Base-by-base conservation (phyloP, 2,888 invertebrate genomes). In the Pantelozetes paolii region DNA sequence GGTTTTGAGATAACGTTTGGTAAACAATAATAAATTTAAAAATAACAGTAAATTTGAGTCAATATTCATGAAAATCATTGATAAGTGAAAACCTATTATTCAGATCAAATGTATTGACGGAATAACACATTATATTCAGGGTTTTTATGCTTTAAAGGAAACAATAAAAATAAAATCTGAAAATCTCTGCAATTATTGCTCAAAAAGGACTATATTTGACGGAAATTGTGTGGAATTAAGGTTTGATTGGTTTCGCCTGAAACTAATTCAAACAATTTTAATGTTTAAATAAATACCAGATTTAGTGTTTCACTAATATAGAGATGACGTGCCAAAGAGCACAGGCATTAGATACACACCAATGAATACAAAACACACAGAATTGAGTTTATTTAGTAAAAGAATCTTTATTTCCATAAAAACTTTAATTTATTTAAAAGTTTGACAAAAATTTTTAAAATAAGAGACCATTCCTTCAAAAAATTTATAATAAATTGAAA, bases 241-340 rank as follows among this genome's bases (percentile, higher is more conserved):
- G 8, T 5, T 23, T 28, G 30, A 59, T 20, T 62, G 13, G 26
- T 28, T 18, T n/a, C 8, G 28, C 11, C 62, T 18, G 32, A 28
- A 28, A 62, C 62, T 32, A 62, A 32, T 62, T 62, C 62, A 62
- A 30, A 62, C 62, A 59, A 59, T 50, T 50, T 15, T 67, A 67
- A 67, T 67, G 67, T 67, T 67, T 67, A 67, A 42, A 36, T 67
- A 67, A 67, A 67, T 23, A 42, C 42, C 40, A 67, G 5, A 67
- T 67, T 67, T 42, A 42, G 23, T 11, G 54, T 23, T 20, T 23
- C 9, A 11, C 36, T 67, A 67, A 67, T 67, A 23, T 67, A 6
- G 23, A 67, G 23, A 42, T 67, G 13, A 20, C 67, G 67, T 67
- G 67, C 67, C 11, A 67, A 67, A 42, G 15, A 42, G 11, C 15